Evolutionary conservation across 2,888 invertebrate species (phyloP), one percentile per base, ranked within the genome.

Genomic region (Cosmopolites sordidus): DNA sequence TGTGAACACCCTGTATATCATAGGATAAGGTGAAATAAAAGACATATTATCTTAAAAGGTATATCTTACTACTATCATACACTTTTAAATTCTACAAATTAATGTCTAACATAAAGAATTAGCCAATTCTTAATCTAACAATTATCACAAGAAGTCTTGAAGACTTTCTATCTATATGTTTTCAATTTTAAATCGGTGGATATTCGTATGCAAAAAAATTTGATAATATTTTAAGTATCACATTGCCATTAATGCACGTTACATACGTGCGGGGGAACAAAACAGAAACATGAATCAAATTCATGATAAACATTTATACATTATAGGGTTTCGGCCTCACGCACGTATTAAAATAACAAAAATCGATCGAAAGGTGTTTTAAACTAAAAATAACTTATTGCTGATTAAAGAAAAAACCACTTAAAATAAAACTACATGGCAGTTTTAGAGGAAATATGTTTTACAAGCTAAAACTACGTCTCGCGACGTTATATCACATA

Each of bases 391-490:
- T 8, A 22, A 22, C 22, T 22, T 22, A 22, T 22, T 22, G 22
- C 22, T 8, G 22, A 22, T 5, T 22, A 8, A n/a, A n/a, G n/a
- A n/a, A n/a, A n/a, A 22, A 22, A 22, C 8, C 11, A 33, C 18
- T 8, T 40, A 18, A 16, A 47, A 47, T 51, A 59, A 54, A 60
- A 61, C 62, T 62, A 59, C 63, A 63, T 62, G 63, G 63, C 63
- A 63, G 63, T 63, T 60, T 63, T 60, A 62, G 48, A 48, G 47
- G 43, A 15, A 44, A 30, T 44, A 17, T 30, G 15, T 30, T 16
- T 44, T 15, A 29, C 18, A 43, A 49, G 43, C 41, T 48, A 43
- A 48, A 51, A 48, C 51, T 52, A 55, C 51, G 51, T 41, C 47
- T 49, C 48, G 52, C 47, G 43, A 43, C 43, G 18, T 51, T 43